Base-by-base conservation (phyloP, 2,113 vertebrate genomes). In the Ammospiza nelsoni region DNA sequence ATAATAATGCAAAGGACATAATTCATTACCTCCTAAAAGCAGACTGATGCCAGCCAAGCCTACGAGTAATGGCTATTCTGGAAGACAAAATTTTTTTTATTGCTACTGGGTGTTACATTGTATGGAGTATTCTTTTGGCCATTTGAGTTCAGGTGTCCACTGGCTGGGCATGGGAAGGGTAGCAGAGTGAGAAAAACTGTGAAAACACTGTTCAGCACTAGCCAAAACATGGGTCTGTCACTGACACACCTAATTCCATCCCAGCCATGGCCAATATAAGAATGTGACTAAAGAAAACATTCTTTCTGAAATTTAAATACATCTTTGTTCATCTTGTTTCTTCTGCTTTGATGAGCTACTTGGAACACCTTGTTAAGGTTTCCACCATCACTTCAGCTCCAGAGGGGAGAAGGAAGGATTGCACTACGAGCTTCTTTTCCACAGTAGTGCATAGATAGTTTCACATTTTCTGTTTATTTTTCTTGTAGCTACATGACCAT, bases 341-440 rank as follows among this genome's bases (percentile, higher is more conserved):
- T 79, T 61, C 28, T 90, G 43, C 78, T 93, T 90, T 94, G 78
- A 65, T 87, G 87, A 76, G 44, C 67, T 92, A 79, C 72, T 79
- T 94, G 81, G 54, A 94, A 35, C 59, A 41, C n/a, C 31, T 67
- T 92, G 37, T 78, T 57, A 59, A 73, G 28, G 6, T 67, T 92
- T 91, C 37, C n/a, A 61, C 66, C 71, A 92, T 84, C 82, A 80
- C 59, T 88, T 91, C 24, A 11, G 43, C 33, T 88, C 84, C 79
- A 77, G 63, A 72, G 17, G 68, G 58, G 25, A 33, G 31, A 65
- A 88, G 16, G 31, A 65, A 88, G 17, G 35, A 68, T 44, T 9
- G 5, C 49, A 51, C 68, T 43, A 76, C 7, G 35, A n/a, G 9
- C 43, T 84, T 77, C 3, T 58, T 77, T 90, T 90, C 11, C 43